A percentile compares a stretch with the other conserved stretches of the same genome.
phyloP scores from a whole-genome alignment of 92 coral and sea anemone genomes.

The Scolanthus callimorphus region DNA sequence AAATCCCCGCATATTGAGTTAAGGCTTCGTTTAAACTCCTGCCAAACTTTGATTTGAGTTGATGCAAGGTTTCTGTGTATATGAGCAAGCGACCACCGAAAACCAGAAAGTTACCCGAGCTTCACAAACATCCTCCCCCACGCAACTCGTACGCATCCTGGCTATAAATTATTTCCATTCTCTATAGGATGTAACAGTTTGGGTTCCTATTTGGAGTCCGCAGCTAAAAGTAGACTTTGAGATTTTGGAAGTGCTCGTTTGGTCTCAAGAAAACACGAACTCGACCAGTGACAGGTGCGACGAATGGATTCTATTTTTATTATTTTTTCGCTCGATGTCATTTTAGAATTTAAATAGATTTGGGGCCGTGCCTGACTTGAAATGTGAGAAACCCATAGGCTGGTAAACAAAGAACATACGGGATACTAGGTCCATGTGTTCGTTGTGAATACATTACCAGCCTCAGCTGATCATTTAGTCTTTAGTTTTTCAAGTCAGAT shows the following conservation, averaged over 20 bases:
- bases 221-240: neutral
- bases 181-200: neutral
- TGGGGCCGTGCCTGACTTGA: conserved; percentile 9
- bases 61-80: too few relatives aligned
- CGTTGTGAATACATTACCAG: conserved; percentile 1
- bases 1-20: too few relatives aligned
- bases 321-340: conserved; percentile 74
- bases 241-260: neutral
- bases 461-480: neutral
- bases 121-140: neutral
- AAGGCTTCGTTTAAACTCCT: too few relatives aligned
- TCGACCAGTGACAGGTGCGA: conserved; percentile 69
- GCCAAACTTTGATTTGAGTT: too few relatives aligned
- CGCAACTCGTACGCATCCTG: too few relatives aligned
- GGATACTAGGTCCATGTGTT: conserved; percentile 3
- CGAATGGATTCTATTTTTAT: conserved; percentile 60
- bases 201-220: conserved; percentile 2
- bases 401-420: conserved; percentile 28
- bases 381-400: conserved; percentile 17
- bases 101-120: neutral
- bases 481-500: too few relatives aligned
- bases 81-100: neutral
- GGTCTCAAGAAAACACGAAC: neutral
- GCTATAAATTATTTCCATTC: neutral
- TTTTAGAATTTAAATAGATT: conserved; percentile 70